Conservation (phyloP, 2,888 invertebrate genomes). For the Caenorhabditis sp. region DNA sequence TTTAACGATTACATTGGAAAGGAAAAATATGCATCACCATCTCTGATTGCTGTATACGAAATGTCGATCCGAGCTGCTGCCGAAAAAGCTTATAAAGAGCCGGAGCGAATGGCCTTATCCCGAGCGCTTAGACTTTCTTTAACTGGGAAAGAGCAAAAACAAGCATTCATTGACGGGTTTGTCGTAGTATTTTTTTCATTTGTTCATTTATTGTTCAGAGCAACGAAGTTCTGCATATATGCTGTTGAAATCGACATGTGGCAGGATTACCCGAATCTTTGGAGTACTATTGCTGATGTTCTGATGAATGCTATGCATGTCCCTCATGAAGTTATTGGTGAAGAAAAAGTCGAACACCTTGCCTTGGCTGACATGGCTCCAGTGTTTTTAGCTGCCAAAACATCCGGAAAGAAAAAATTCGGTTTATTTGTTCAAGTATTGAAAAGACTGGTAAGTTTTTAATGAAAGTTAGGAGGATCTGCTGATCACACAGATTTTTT, state of each 20-base stretch:
- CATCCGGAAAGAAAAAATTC: slow-evolving; percentile 20
- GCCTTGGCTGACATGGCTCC: slow-evolving; percentile 29
- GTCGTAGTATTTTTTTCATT: no score
- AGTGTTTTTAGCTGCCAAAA: slow-evolving; percentile 24
- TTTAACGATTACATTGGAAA: slow-evolving; percentile 31
- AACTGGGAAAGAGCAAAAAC: slow-evolving; percentile 31
- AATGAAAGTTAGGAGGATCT: neutral
- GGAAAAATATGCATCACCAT: slow-evolving; percentile 54
- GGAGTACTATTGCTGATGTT: slow-evolving; percentile 40
- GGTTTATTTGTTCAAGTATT: slow-evolving; percentile 31
- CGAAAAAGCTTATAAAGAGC: slow-evolving; percentile 31
- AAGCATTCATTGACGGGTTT: slow-evolving; percentile 53
- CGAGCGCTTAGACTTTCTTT: slow-evolving; percentile 33
- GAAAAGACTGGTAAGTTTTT: slow-evolving; percentile 37
- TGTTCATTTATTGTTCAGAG: no score
- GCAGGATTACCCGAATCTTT: slow-evolving; percentile 54
- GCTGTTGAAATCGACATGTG: slow-evolving; percentile 45
- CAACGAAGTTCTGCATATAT: slow-evolving; percentile 38
- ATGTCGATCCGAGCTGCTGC: slow-evolving; percentile 35
- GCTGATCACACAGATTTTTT: slow-evolving; percentile 15
- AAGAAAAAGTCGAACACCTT: slow-evolving; percentile 10
- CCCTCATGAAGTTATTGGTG: slow-evolving; percentile 18
- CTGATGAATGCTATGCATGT: slow-evolving; percentile 39
- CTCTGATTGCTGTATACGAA: slow-evolving; percentile 53
- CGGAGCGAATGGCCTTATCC: slow-evolving; percentile 11